phyloP scores from a whole-genome alignment of 1,140 invertebrate species.

The Panagrolaimus sp. region DNA sequence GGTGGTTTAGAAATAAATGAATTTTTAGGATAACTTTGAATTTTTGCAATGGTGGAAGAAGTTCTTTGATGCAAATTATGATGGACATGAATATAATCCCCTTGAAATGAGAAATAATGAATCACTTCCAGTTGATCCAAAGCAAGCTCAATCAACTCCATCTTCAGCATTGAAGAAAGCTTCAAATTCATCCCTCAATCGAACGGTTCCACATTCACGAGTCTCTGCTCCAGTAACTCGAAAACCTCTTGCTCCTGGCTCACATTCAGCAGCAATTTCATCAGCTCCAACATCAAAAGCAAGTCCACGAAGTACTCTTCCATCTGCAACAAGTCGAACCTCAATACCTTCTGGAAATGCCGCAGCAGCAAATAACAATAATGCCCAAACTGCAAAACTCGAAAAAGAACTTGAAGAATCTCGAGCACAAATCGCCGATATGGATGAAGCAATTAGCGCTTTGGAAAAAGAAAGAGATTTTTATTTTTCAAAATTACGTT shows the following conservation, averaged over 20 bases:
- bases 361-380: background rate
- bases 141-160: background rate
- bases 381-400: background rate
- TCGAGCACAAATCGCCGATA: background rate
- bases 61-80: conserved; percentile 99
- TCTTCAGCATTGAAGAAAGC: background rate
- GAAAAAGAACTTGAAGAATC: conserved; percentile 12
- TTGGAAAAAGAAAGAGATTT: conserved; percentile 77
- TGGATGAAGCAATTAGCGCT: background rate
- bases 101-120: conserved; percentile 75
- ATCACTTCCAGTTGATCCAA: conserved; percentile 46
- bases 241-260: background rate
- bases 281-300: background rate
- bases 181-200: background rate
- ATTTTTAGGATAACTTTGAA: conserved; percentile 73
- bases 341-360: background rate
- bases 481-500: conserved; percentile 93
- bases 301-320: background rate
- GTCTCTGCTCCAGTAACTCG: background rate
- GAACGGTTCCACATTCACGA: background rate
- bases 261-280: background rate
- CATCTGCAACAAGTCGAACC: background rate
- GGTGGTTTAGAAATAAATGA: background rate
- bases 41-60: conserved; percentile 99
- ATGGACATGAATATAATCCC: conserved; percentile 87